Conservation (phyloP, 2,113 vertebrate species). For the Emydura subglobosa region DNA sequence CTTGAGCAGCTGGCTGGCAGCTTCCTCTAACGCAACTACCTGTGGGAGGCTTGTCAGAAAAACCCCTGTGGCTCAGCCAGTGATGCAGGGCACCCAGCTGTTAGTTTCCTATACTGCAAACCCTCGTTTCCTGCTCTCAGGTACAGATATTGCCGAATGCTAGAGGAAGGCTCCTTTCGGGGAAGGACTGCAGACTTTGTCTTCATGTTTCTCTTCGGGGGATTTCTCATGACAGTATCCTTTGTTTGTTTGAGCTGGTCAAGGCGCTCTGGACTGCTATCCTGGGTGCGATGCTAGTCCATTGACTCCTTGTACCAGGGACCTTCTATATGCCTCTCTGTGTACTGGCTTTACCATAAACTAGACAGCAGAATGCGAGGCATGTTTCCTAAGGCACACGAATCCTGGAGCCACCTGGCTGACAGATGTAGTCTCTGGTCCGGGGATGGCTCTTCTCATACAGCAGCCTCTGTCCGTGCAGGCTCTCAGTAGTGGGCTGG, state of each 20-base stretch:
- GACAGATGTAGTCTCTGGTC: fast-evolving
- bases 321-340: background rate
- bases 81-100: background rate
- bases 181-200: constrained; percentile 90
- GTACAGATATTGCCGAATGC: constrained; percentile 90
- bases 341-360: background rate
- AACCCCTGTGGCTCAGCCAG: fast-evolving
- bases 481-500: background rate
- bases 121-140: constrained; percentile 70
- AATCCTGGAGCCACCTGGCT: background rate
- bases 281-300: background rate
- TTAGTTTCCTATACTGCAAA: constrained; percentile 80
- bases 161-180: constrained; percentile 90
- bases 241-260: constrained; percentile 46
- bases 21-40: background rate
- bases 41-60: background rate
- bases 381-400: background rate
- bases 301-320: fast-evolving
- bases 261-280: background rate
- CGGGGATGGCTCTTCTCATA: background rate
- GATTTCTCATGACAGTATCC: constrained; percentile 90
- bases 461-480: background rate
- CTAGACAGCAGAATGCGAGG: background rate
- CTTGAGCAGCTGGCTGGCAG: background rate
- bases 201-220: constrained; percentile 92